Percentiles rank a stretch among this genome's conserved stretches.
phyloP scores from a whole-genome alignment of 1,140 invertebrate species.

The Triops cancriformis region DNA sequence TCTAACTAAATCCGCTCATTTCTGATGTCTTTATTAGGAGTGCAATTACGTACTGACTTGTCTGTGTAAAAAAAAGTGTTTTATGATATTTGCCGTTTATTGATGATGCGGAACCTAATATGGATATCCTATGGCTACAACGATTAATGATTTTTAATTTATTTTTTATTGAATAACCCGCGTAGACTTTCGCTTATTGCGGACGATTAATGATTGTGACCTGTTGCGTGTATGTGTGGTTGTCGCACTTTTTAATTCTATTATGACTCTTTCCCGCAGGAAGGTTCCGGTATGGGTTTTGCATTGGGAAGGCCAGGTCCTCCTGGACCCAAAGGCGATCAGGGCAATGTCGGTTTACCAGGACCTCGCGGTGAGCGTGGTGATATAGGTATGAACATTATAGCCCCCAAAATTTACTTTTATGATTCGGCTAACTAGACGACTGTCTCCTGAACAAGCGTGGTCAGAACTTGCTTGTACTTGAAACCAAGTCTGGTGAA shows the following conservation, averaged over 20 bases:
- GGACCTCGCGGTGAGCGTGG: slow-evolving; percentile 28
- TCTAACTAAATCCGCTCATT: not conserved
- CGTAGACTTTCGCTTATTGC: too few species aligned
- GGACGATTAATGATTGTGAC: too few species aligned
- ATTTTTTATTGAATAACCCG: too few species aligned
- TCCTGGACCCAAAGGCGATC: slow-evolving; percentile 23
- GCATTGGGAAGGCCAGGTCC: slow-evolving; percentile 21
- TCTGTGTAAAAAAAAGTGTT: not conserved
- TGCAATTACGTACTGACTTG: not conserved
- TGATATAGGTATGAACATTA: slow-evolving; percentile 26
- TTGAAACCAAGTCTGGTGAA: too few species aligned
- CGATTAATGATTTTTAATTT: too few species aligned
- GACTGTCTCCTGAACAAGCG: too few species aligned
- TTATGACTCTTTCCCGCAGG: not conserved
- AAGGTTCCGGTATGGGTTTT: slow-evolving; percentile 17
- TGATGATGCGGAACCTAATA: slow-evolving; percentile 24
- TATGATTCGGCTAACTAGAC: not conserved
- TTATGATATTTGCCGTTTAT: slow-evolving; percentile 15
- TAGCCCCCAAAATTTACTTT: slow-evolving; percentile 8
- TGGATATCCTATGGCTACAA: too few species aligned
- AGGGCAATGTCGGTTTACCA: slow-evolving; percentile 15
- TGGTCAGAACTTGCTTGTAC: too few species aligned
- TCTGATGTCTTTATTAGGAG: slow-evolving; percentile 16
- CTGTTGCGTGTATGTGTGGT: not conserved
- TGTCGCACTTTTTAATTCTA: not conserved